Evolutionary conservation across 2,888 invertebrate genomes (phyloP), one percentile per base, ranked within the genome.

Genomic region (Timandra comae): DNA sequence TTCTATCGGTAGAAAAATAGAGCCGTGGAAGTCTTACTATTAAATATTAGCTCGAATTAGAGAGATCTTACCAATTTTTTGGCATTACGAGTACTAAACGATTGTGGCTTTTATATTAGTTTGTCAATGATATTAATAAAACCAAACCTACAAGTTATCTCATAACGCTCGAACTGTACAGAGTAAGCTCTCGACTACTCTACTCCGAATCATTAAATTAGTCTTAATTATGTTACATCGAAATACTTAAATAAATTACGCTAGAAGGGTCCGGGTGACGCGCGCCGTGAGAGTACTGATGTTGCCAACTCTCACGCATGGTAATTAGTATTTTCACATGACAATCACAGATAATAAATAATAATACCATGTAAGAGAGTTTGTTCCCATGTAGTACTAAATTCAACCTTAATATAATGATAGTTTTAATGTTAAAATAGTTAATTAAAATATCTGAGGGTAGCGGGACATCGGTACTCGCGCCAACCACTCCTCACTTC

Each of bases 1-100:
- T 66, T 65, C 66, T 31, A 31, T 64, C 63, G 57, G 65, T 79
- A 79, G 62, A 77, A 79, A 77, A 78, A 79, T 79, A 79, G 69
- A 74, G 68, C 63, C 63, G 59, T 58, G 52, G 56, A 56, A 60
- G 58, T 52, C 55, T 55, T 57, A 50, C 53, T 49, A 36, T 64
- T 67, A 67, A 58, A 70, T 52, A 54, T 37, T 48, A 52, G 51
- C 57, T 70, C 65, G 62, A 33, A 16, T 16, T 16, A 5, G 16
- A 16, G 16, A 16, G 16, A 3, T 16, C 16, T 5, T 16, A 16
- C 16, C 16, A 16, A 16, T 6, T 58, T 52, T 57, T 55, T 16
- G 16, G 16, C 16, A 6, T 16, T 16, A 16, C 16, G 16, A 16
- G 50, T 52, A 66, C 71, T 49, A 29, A 40, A 49, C n/a, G n/a